A percentile compares a stretch with the other conserved stretches of the same genome.
These are phyloP conservation scores for Apeira syringaria DNA, from an alignment of 2,888 invertebrate genomes.

Conservation along the genomic window DNA sequence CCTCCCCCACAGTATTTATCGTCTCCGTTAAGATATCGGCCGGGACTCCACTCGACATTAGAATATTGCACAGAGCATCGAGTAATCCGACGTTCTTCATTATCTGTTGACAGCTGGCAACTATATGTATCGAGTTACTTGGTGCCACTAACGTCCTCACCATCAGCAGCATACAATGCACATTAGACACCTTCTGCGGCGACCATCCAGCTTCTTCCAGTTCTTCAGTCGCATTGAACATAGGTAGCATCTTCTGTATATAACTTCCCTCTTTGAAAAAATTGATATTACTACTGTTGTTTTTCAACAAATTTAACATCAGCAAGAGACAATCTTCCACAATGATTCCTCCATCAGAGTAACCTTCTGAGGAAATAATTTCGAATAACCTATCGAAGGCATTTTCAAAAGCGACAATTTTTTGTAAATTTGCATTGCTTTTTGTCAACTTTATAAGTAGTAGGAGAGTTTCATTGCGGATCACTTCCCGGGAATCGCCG, in stretches of 20 bases:
- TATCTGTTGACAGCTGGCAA: conserved; percentile 92
- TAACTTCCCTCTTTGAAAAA: conserved; percentile 99
- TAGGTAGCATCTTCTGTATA: conserved; percentile 94
- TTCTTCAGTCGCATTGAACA: conserved; percentile 91
- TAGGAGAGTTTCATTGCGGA: conserved; percentile 96
- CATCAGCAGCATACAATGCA: conserved; percentile 95
- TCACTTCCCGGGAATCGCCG: conserved; percentile 96
- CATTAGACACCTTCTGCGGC: conserved; percentile 96
- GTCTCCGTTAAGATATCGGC: conserved; percentile 98
- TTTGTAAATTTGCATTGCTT: conserved; percentile 98
- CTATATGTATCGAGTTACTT: conserved; percentile 93
- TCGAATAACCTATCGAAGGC: conserved; percentile 98
- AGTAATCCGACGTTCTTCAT: conserved; percentile 91
- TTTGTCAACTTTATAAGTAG: conserved; percentile 95
- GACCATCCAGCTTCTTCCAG: conserved; percentile 92
- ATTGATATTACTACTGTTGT: conserved; percentile 98
- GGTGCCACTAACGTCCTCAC: conserved; percentile 97
- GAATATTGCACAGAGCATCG: conserved; percentile 89
- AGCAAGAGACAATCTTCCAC: conserved; percentile 98
- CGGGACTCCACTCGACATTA: conserved; percentile 98
- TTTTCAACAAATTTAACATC: conserved; percentile 95
- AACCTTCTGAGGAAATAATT: conserved; percentile 95
- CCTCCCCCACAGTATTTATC: conserved; percentile 97
- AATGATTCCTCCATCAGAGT: conserved; percentile 97
- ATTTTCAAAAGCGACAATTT: conserved; percentile 99